Evolutionary conservation across 2,113 vertebrate species (phyloP), one percentile per base, ranked within the genome.

Genomic region (Carollia perspicillata): DNA sequence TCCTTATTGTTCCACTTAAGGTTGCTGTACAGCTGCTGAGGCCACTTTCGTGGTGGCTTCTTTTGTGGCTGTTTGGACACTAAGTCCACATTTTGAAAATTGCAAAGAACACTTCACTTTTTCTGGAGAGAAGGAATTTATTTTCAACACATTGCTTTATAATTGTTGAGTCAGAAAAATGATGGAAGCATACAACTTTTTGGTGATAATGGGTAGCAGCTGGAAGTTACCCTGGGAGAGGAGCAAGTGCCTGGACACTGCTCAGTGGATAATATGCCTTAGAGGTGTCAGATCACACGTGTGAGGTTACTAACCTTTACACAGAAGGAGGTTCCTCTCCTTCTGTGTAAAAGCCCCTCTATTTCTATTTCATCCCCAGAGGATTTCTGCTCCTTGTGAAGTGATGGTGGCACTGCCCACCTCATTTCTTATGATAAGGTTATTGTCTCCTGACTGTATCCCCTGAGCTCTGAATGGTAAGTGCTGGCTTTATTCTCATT

Each of bases 201-300:
- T 2, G 0, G 14, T 92, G 93, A 94, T 92, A 95, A 98, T 33
- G 49, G 84, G n/a, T 20, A 91, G 79, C 97, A 98, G 97, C 98
- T 97, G 97, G 95, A 18, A 17, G 83, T 11, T 87, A 81, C 92
- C 69, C 78, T 96, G 97, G 89, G 97, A 95, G 85, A 77, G 18
- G 65, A 95, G 94, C 87, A 96, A 75, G 47, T 72, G 22, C 55
- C 92, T 89, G 84, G 93, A 97, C 95, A 92, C 90, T 95, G 91
- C 74, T 97, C 74, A 96, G 95, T 98, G 74, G n/a, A 97, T 90
- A 93, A 94, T 90, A 95, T 97, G 92, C 97, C 83, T 55, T 96
- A 97, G 90, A 98, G 80, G 66, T 85, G 80, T 88, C 84, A 3
- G 96, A 97, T 95, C 97, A 94, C 94, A 96, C 68, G 78, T 87